phyloP scores from a whole-genome alignment of 2,888 invertebrate genomes.

The Pelosia muscerda region DNA sequence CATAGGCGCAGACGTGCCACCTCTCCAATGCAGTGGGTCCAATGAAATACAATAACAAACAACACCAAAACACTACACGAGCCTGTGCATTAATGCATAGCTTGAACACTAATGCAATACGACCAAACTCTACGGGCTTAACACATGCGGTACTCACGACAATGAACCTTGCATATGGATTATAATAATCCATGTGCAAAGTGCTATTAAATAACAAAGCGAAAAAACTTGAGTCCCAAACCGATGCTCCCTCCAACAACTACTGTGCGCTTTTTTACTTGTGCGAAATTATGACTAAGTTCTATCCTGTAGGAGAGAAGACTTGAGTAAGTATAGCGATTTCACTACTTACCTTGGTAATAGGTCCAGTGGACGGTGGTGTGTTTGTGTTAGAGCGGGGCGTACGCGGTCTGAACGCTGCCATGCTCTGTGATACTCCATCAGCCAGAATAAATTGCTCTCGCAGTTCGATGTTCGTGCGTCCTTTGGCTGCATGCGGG shows the following conservation, averaged over 20 bases:
- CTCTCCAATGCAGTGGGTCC: conserved; percentile 85
- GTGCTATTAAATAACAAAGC: conserved; percentile 72
- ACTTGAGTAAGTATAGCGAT: conserved; percentile 60
- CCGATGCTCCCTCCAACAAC: conserved; percentile 84
- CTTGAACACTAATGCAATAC: conserved; percentile 84
- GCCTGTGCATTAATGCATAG: conserved; percentile 83
- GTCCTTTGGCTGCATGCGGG: conserved; percentile 97
- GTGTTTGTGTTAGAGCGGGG: conserved; percentile 92
- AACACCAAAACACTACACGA: conserved; percentile 85
- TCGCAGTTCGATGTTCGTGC: conserved; percentile 99
- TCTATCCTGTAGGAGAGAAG: conserved; percentile 75
- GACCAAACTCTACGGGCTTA: conserved; percentile 85
- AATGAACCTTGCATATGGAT: conserved; percentile 83
- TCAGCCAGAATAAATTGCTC: conserved; percentile 99
- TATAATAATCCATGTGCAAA: conserved; percentile 77
- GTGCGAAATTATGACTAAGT: conserved; percentile 78
- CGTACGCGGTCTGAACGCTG: conserved; percentile 98
- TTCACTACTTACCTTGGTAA: conserved; percentile 94
- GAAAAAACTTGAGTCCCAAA: conserved; percentile 77
- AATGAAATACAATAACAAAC: conserved; percentile 81
- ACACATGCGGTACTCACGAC: conserved; percentile 83
- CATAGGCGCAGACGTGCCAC: conserved; percentile 84
- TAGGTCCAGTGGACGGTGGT: conserved; percentile 93
- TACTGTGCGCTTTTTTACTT: conserved; percentile 83
- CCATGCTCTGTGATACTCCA: conserved; percentile 99